These are phyloP conservation scores for Belgica antarctica DNA, from an alignment of 2,888 invertebrate genomes.

Conservation along the genomic window DNA sequence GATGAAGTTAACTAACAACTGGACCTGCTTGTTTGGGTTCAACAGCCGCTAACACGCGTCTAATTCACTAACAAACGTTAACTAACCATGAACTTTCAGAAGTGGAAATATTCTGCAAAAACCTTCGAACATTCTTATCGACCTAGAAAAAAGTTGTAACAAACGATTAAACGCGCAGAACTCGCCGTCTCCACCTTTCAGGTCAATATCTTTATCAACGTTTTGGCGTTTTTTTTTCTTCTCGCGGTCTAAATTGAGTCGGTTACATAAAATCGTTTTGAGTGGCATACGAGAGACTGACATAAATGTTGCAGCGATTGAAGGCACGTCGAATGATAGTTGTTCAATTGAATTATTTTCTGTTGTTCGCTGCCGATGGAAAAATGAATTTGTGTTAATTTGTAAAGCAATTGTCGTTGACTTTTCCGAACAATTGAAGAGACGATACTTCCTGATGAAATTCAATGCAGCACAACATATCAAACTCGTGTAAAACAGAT, in stretches of 20 bases:
- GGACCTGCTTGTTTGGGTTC: too few relatives aligned
- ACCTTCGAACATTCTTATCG: too few relatives aligned
- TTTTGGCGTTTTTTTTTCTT: not conserved
- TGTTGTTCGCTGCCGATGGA: not conserved
- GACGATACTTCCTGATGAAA: too few relatives aligned
- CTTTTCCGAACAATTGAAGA: not conserved
- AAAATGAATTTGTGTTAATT: not conserved
- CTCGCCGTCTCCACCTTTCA: too few relatives aligned
- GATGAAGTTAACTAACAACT: too few relatives aligned
- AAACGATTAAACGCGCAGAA: too few relatives aligned
- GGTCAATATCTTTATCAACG: not conserved
- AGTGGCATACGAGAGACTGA: conserved; percentile 1
- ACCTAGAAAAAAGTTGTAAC: too few relatives aligned
- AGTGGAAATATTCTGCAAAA: too few relatives aligned
- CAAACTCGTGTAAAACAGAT: too few relatives aligned
- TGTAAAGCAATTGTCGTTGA: not conserved
- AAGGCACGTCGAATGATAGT: not conserved
- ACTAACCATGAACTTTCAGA: too few relatives aligned
- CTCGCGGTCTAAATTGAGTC: not conserved
- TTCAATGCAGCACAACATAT: conserved; percentile 15
- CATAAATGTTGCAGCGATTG: not conserved
- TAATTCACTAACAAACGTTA: too few relatives aligned
- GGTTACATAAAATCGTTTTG: conserved; percentile 1
- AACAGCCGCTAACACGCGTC: too few relatives aligned
- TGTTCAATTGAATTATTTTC: conserved; percentile 15